Evolutionary conservation across 2,888 invertebrate species (phyloP).

Genomic region (Limnephilus rhombicus): DNA sequence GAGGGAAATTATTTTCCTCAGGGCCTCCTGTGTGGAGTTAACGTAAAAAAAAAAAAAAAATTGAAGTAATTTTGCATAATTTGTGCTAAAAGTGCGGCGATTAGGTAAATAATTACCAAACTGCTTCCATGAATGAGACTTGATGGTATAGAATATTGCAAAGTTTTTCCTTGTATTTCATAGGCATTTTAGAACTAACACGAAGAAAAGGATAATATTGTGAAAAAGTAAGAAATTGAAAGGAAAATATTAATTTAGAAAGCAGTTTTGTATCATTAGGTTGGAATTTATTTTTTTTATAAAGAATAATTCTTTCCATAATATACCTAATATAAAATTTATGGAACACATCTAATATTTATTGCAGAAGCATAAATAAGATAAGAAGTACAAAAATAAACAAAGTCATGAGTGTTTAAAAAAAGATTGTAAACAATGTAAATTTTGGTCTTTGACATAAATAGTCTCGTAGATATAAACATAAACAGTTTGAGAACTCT

Average conservation of each 20-base stretch:
- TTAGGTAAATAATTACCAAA: no score
- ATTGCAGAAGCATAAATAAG: not conserved
- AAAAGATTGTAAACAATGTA: conserved; percentile 32
- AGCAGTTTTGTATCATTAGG: no score
- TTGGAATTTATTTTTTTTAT: no score
- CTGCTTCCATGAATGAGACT: not conserved
- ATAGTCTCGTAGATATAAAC: not conserved
- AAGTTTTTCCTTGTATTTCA: not conserved
- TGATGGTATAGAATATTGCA: not conserved
- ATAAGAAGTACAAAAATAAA: not conserved
- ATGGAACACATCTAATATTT: not conserved
- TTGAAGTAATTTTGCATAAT: no score
- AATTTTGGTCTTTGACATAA: conserved; percentile 22
- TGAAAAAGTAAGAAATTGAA: not conserved
- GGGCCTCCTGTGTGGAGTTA: no score
- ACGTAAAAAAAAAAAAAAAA: no score
- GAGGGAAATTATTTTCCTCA: no score
- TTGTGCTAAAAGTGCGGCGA: no score
- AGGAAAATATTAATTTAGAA: not conserved
- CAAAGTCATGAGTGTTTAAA: not conserved
- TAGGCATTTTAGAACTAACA: not conserved
- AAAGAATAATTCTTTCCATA: no score
- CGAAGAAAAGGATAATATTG: not conserved
- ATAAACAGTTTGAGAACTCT: conserved; percentile 27
- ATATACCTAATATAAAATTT: no score